These are phyloP conservation scores for Labeo catla DNA, from an alignment of 2,113 vertebrate species.

Conservation along the genomic window DNA sequence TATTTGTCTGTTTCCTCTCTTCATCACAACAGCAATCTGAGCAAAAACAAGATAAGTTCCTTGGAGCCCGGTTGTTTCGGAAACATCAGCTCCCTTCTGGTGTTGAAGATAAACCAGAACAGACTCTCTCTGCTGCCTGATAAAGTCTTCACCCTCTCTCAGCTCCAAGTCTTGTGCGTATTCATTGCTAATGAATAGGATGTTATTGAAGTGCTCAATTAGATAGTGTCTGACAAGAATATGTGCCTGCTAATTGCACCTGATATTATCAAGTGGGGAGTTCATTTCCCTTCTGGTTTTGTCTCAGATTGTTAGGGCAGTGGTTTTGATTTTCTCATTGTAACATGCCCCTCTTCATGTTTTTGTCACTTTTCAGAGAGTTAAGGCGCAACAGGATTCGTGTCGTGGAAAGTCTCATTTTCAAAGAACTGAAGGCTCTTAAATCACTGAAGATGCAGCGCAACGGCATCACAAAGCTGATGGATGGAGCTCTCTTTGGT, in stretches of 20 bases:
- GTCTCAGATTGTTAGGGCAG: background rate
- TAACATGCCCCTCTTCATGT: background rate
- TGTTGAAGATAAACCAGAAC: conserved; percentile 94
- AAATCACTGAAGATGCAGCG: conserved; percentile 94
- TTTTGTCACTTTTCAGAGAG: conserved; percentile 77
- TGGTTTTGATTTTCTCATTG: background rate
- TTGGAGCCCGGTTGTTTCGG: conserved; percentile 95
- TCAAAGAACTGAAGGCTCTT: conserved; percentile 93
- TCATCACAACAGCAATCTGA: conserved; percentile 85
- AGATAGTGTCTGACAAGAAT: conserved; percentile 8
- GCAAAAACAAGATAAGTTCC: conserved; percentile 91
- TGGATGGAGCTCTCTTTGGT: conserved; percentile 98
- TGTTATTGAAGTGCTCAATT: conserved; percentile 18
- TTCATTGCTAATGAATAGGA: conserved; percentile 11
- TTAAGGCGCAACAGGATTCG: conserved; percentile 95
- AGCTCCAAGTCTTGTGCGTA: conserved; percentile 94
- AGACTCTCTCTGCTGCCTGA: conserved; percentile 85
- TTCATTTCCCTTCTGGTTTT: background rate
- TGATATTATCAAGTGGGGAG: conserved; percentile 5
- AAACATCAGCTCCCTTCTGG: conserved; percentile 90
- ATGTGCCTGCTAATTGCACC: background rate
- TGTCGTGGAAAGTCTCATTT: conserved; percentile 92
- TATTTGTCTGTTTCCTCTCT: conserved; percentile 51
- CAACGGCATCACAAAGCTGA: conserved; percentile 91
- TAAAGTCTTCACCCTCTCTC: conserved; percentile 91